phyloP scores from a whole-genome alignment of 2,797 vertebrate genomes.

The Rhinella marina region DNA sequence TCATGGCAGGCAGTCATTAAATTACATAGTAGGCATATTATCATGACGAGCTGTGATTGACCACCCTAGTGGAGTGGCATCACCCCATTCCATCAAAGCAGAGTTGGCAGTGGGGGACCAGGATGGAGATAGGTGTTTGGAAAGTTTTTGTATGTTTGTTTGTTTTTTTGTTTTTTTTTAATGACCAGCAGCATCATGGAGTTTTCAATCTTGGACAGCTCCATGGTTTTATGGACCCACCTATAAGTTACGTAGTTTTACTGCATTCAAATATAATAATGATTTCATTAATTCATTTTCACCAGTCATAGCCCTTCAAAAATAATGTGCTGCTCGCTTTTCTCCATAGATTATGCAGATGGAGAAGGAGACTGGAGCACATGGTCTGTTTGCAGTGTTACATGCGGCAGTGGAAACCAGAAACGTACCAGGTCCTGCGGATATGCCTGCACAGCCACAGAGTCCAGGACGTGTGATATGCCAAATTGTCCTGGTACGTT shows the following conservation, averaged over 20 bases:
- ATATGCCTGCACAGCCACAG: slow-evolving; percentile 91
- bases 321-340: background rate
- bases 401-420: slow-evolving; percentile 90
- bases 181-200: no score
- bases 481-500: slow-evolving; percentile 89
- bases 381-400: slow-evolving; percentile 91
- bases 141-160: no score
- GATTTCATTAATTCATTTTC: background rate
- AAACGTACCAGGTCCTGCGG: slow-evolving; percentile 92
- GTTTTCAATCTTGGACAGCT: no score
- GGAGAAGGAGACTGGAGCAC: slow-evolving; percentile 93
- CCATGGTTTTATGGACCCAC: no score
- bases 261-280: background rate
- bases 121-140: no score
- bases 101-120: no score
- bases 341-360: slow-evolving; percentile 84
- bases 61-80: background rate
- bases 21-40: background rate
- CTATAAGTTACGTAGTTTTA: background rate
- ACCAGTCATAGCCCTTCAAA: no score
- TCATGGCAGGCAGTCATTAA: background rate
- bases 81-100: no score
- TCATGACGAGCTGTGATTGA: background rate
- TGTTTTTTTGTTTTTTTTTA: no score
- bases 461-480: slow-evolving; percentile 91